Evolutionary conservation across 2,888 invertebrate species (phyloP).

Genomic region (Drosophila conformis): DNA sequence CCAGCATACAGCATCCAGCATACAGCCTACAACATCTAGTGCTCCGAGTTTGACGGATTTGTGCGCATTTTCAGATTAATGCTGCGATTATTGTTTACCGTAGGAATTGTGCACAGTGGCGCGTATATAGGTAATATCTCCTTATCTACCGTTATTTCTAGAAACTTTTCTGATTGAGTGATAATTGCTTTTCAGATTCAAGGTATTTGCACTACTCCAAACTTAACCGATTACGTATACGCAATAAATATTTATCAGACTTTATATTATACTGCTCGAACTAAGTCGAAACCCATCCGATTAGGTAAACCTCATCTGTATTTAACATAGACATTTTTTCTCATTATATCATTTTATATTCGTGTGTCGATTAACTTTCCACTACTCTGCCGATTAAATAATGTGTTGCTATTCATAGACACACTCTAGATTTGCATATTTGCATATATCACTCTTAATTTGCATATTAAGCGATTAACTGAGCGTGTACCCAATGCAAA

Average conservation of each 20-base stretch:
- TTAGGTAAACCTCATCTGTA: conserved; percentile 1
- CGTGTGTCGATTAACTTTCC: neutral
- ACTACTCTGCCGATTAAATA: neutral
- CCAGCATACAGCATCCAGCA: neutral
- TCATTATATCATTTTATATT: neutral
- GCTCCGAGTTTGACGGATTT: conserved; percentile 75
- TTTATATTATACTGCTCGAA: neutral
- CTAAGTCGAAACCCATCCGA: neutral
- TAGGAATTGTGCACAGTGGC: conserved; percentile 64
- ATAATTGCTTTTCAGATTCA: neutral
- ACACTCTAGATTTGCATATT: neutral
- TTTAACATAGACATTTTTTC: neutral
- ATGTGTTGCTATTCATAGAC: neutral
- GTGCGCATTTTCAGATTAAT: conserved; percentile 79
- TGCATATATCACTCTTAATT: neutral
- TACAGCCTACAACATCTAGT: conserved; percentile 7
- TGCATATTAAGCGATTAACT: neutral
- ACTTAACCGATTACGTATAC: neutral
- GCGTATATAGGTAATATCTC: neutral
- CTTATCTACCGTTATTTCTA: neutral
- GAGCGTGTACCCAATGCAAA: neutral
- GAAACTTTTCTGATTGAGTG: neutral
- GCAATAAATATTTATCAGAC: neutral
- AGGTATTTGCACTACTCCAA: neutral
- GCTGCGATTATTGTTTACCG: conserved; percentile 78